Evolutionary conservation across 35 echinoderm and acorn worm genomes (phyloP).

Genomic region (Holothuria glaberrima): DNA sequence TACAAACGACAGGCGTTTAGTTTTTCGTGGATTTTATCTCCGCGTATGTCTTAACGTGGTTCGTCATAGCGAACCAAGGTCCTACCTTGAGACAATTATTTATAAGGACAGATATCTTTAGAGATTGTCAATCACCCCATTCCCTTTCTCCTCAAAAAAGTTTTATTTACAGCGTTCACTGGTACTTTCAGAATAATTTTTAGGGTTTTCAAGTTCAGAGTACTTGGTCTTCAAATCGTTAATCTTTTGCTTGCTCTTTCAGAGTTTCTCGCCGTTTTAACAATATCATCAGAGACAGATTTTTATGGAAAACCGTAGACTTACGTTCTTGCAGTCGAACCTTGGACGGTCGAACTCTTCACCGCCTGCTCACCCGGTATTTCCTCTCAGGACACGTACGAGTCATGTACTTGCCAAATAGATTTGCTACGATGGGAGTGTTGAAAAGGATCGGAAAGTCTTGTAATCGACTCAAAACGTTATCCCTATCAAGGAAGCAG

Average conservation of each 20-base stretch:
- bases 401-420: not conserved
- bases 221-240: too few species aligned
- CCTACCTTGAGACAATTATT: too few species aligned
- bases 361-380: not conserved
- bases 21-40: too few species aligned
- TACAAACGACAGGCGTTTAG: too few species aligned
- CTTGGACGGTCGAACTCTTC: not conserved
- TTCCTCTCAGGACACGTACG: not conserved
- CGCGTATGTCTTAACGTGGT: too few species aligned
- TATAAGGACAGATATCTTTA: too few species aligned
- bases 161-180: too few species aligned
- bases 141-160: too few species aligned
- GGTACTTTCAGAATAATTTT: too few species aligned
- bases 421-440: not conserved
- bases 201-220: too few species aligned
- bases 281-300: not conserved
- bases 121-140: too few species aligned
- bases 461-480: not conserved
- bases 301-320: not conserved
- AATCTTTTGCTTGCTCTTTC: not conserved
- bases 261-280: constrained; percentile 18
- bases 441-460: not conserved
- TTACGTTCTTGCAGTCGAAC: not conserved
- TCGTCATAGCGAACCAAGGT: too few species aligned
- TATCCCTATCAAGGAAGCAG: not conserved